Evolutionary conservation across 2,888 invertebrate species (phyloP).

Genomic region (Apamea sordens): DNA sequence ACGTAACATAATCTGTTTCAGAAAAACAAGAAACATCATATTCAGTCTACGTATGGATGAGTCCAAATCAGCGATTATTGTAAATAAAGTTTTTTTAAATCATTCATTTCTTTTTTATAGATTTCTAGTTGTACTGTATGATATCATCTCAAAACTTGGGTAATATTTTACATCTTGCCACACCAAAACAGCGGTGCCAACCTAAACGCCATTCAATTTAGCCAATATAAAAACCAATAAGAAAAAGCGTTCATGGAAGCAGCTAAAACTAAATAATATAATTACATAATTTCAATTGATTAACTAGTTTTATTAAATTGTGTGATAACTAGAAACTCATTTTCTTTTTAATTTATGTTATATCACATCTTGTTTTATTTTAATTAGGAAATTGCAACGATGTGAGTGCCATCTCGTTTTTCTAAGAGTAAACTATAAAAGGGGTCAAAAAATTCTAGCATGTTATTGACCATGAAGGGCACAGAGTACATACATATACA

Average conservation of each 20-base stretch:
- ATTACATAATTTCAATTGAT: slow-evolving; percentile 10
- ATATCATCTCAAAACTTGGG: slow-evolving; percentile 22
- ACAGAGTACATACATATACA: no score
- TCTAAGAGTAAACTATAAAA: neutral
- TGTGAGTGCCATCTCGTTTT: slow-evolving; percentile 46
- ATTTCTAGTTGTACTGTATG: neutral
- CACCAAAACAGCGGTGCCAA: slow-evolving; percentile 66
- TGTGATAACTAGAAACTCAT: neutral
- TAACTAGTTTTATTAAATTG: neutral
- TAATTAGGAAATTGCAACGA: neutral
- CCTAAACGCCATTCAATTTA: slow-evolving; percentile 49
- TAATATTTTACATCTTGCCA: slow-evolving; percentile 47
- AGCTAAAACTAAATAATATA: slow-evolving; percentile 46
- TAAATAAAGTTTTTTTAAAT: neutral
- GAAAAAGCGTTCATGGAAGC: slow-evolving; percentile 71
- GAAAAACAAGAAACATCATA: neutral
- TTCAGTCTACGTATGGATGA: neutral
- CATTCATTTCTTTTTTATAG: neutral
- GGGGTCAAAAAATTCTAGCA: slow-evolving; percentile 8
- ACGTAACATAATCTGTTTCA: neutral
- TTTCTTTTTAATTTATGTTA: neutral
- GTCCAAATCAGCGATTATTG: neutral
- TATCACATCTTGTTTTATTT: neutral
- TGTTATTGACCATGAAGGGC: slow-evolving; percentile 24
- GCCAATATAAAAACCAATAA: slow-evolving; percentile 72